These are phyloP conservation scores for Endotricha flammealis DNA, from an alignment of 2,888 invertebrate genomes.

Conservation along the genomic window DNA sequence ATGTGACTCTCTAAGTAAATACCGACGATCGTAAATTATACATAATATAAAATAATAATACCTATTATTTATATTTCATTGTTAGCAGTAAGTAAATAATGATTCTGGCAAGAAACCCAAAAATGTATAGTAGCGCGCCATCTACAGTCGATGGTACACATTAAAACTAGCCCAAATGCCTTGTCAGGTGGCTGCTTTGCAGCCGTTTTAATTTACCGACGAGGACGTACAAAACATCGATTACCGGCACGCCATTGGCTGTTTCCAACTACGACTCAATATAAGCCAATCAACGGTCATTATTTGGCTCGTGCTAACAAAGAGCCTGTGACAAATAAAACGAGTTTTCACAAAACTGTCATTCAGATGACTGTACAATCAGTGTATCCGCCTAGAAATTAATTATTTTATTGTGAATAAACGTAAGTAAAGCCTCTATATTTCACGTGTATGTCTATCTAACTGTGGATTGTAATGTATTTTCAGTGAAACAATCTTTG, in stretches of 20 bases:
- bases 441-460: too few relatives aligned
- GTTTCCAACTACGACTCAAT: background rate
- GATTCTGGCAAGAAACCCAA: too few relatives aligned
- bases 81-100: background rate
- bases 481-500: conserved; percentile 16
- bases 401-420: conserved; percentile 39
- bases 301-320: background rate
- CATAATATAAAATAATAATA: too few relatives aligned
- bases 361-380: conserved; percentile 70
- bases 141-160: background rate
- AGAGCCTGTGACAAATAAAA: conserved; percentile 28
- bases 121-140: too few relatives aligned
- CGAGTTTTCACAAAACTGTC: conserved; percentile 56
- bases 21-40: too few relatives aligned
- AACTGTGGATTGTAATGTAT: too few relatives aligned
- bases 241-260: background rate
- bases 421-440: conserved; percentile 51
- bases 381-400: conserved; percentile 63
- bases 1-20: too few relatives aligned
- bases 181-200: background rate
- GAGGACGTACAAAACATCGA: too few relatives aligned
- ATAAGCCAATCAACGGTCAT: background rate
- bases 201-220: too few relatives aligned
- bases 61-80: too few relatives aligned
- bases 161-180: background rate